These are phyloP conservation scores for Planiliza haematocheilus DNA, from an alignment of 2,113 vertebrate species.

Conservation along the genomic window DNA sequence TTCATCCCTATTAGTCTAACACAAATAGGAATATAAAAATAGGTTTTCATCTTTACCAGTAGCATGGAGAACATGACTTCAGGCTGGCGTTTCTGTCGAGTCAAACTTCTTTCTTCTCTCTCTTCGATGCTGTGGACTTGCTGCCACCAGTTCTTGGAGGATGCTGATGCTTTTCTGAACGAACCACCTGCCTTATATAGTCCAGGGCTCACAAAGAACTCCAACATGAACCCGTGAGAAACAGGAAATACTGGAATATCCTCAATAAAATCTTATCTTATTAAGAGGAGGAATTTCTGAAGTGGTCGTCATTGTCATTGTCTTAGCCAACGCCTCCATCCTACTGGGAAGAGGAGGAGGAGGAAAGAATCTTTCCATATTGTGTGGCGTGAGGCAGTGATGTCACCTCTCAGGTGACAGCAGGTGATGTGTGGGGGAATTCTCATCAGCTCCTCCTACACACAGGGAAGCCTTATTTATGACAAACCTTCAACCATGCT, in stretches of 20 bases:
- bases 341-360: background rate
- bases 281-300: slow-evolving; percentile 50
- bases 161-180: slow-evolving; percentile 50
- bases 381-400: slow-evolving; percentile 19
- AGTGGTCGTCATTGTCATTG: background rate
- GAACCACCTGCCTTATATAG: slow-evolving; percentile 71
- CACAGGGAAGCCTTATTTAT: slow-evolving; percentile 42
- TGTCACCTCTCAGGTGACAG: slow-evolving; percentile 43
- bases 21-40: background rate
- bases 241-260: slow-evolving; percentile 30
- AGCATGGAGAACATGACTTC: slow-evolving; percentile 74
- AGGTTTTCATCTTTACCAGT: slow-evolving; percentile 65
- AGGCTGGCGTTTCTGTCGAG: slow-evolving; percentile 8
- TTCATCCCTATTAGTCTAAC: too few relatives aligned
- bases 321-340: background rate
- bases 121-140: slow-evolving; percentile 15
- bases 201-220: background rate
- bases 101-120: slow-evolving; percentile 14
- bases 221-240: slow-evolving; percentile 7
- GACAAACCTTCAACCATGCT: slow-evolving; percentile 40
- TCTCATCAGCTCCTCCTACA: slow-evolving; percentile 72
- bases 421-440: background rate
- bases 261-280: background rate
- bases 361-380: background rate
- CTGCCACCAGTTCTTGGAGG: slow-evolving; percentile 26